A percentile compares a stretch with the other conserved stretches of the same genome.
Evolutionary conservation across 2,113 vertebrate species (phyloP).

Genomic region (Caretta caretta): DNA sequence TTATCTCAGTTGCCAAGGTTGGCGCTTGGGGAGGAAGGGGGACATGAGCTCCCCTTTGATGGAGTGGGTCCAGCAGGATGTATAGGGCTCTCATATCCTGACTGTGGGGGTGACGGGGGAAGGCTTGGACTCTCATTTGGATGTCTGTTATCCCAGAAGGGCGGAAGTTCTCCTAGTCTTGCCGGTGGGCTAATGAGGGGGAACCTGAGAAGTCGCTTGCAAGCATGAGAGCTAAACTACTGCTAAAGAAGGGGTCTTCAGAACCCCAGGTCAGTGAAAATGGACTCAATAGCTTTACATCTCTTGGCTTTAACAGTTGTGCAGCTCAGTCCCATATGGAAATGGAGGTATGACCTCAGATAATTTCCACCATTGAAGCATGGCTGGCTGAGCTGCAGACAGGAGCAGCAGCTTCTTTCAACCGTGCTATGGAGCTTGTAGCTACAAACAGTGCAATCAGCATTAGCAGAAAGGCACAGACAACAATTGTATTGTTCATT

Average conservation of each 20-base stretch:
- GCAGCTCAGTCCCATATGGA: conserved; percentile 11
- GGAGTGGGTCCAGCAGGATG: background rate
- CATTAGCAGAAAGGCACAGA: conserved; percentile 43
- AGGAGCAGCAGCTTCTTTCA: background rate
- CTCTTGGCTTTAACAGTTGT: background rate
- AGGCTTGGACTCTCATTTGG: background rate
- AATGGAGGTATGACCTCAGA: conserved; percentile 38
- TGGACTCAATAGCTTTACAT: background rate
- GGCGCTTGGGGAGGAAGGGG: background rate
- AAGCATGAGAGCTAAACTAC: background rate
- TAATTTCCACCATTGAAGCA: conserved; percentile 26
- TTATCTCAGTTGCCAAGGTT: background rate
- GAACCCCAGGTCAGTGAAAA: accelerated
- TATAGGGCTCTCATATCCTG: background rate
- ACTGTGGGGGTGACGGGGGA: background rate
- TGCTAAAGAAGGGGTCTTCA: background rate
- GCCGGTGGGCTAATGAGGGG: background rate
- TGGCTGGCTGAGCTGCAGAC: background rate
- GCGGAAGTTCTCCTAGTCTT: background rate
- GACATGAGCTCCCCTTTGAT: background rate
- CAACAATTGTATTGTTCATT: conserved; percentile 41
- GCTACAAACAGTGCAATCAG: conserved; percentile 46
- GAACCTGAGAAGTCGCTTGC: background rate
- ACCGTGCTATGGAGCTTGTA: background rate
- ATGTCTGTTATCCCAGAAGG: background rate